Evolutionary conservation across 2,113 vertebrate genomes (phyloP).

Genomic region (Centrocercus urophasianus): DNA sequence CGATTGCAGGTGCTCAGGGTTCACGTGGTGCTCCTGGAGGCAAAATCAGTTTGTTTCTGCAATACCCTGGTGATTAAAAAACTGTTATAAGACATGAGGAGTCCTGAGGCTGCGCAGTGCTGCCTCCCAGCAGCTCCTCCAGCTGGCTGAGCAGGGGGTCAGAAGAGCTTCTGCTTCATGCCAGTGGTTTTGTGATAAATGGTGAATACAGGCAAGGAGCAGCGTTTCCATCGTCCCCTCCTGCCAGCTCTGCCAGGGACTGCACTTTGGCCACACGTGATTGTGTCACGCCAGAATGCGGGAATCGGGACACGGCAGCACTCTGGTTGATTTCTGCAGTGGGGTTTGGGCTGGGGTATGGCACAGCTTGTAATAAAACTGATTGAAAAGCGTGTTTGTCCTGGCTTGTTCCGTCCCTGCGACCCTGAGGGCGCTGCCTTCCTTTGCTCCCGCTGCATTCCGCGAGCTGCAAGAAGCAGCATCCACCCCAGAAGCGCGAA

Average conservation of each 20-base stretch:
- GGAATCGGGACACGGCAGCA: background rate
- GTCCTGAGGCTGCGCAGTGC: background rate
- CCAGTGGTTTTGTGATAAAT: background rate
- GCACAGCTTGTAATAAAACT: background rate
- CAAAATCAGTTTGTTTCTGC: background rate
- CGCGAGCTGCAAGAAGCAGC: background rate
- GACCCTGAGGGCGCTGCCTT: background rate
- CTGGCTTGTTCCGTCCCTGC: rapidly evolving
- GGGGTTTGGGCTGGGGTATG: background rate
- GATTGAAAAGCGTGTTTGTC: background rate
- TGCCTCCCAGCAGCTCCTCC: background rate
- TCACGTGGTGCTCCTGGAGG: rapidly evolving
- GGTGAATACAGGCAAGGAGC: background rate
- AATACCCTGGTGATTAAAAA: no score
- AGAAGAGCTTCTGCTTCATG: background rate
- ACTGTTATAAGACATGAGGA: no score
- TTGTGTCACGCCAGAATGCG: rapidly evolving
- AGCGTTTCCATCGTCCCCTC: no score
- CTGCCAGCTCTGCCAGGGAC: no score
- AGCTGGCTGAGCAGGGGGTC: no score
- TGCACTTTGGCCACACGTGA: no score
- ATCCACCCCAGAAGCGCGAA: no score
- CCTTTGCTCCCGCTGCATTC: background rate
- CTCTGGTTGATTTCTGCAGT: background rate
- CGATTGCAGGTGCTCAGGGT: rapidly evolving